Evolutionary conservation across 2,113 vertebrate genomes (phyloP).

Genomic region (Odontophorus gujanensis): DNA sequence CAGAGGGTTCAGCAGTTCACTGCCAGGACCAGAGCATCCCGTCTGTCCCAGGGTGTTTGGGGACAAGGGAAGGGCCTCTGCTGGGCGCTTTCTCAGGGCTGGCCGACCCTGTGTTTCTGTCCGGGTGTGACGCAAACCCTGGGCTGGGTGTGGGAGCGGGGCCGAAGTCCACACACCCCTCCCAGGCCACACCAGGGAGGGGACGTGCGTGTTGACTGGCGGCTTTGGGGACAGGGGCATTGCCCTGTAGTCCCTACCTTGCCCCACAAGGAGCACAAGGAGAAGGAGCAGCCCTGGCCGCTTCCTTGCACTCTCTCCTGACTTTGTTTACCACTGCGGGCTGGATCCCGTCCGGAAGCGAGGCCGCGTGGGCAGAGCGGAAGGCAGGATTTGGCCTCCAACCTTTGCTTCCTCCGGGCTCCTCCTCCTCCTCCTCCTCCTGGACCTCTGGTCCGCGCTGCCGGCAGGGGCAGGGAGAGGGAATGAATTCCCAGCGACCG

Average conservation of each 20-base stretch:
- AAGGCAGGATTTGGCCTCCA: conserved; percentile 61
- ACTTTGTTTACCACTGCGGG: neutral
- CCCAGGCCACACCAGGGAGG: neutral
- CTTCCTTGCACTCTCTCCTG: neutral
- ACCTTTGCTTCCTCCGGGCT: neutral
- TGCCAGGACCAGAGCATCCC: neutral
- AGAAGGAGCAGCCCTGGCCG: neutral
- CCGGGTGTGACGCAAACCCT: neutral
- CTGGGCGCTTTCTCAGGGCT: neutral
- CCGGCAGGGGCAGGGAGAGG: neutral
- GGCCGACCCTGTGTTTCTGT: neutral
- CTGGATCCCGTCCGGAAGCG: conserved; percentile 44
- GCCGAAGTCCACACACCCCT: neutral
- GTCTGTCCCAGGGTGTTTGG: neutral
- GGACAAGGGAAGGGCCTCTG: neutral
- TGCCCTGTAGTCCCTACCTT: neutral
- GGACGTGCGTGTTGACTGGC: accelerated
- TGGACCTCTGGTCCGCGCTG: neutral
- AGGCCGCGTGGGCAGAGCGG: conserved; percentile 53
- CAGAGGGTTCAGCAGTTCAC: neutral
- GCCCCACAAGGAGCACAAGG: neutral
- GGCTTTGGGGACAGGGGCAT: neutral
- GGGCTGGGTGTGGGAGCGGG: neutral
- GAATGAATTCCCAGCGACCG: neutral
- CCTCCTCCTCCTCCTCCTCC: conserved; percentile 9